Percentiles rank a stretch among this genome's conserved stretches.
Evolutionary conservation across 2,113 vertebrate genomes (phyloP).

Genomic region (Entomyzon cyanotis): DNA sequence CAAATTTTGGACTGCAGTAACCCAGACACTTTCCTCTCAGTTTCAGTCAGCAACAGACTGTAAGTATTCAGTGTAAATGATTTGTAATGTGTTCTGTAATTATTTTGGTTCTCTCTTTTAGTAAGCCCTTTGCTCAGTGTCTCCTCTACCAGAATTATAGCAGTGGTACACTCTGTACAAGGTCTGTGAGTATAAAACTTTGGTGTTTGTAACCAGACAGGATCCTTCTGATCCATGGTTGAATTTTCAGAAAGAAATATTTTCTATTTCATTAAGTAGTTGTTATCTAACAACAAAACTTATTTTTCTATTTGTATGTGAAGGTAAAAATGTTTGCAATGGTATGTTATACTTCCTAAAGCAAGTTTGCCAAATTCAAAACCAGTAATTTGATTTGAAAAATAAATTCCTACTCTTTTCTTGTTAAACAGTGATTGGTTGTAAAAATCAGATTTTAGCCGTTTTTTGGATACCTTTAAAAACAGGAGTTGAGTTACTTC

Average conservation of each 20-base stretch:
- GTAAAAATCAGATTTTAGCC: background rate
- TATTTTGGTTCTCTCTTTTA: background rate
- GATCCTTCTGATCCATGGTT: background rate
- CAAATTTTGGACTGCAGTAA: conserved; percentile 92
- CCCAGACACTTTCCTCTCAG: conserved; percentile 84
- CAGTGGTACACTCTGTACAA: background rate
- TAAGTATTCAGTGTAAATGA: conserved; percentile 67
- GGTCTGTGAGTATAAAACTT: background rate
- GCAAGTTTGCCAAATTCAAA: background rate
- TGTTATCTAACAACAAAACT: background rate
- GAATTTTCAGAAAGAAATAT: background rate
- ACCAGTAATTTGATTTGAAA: background rate
- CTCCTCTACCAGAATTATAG: background rate
- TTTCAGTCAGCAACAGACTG: conserved; percentile 90
- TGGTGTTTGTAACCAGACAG: background rate
- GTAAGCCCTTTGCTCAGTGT: background rate
- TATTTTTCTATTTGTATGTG: background rate
- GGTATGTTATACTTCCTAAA: background rate
- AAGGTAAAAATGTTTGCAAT: background rate
- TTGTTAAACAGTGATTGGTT: background rate
- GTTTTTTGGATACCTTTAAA: background rate
- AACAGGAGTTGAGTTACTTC: background rate
- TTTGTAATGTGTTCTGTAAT: background rate
- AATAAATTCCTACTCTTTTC: background rate
- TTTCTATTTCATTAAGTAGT: background rate